phyloP scores from a whole-genome alignment of 2,888 invertebrate species.

The Mythimna impura region DNA sequence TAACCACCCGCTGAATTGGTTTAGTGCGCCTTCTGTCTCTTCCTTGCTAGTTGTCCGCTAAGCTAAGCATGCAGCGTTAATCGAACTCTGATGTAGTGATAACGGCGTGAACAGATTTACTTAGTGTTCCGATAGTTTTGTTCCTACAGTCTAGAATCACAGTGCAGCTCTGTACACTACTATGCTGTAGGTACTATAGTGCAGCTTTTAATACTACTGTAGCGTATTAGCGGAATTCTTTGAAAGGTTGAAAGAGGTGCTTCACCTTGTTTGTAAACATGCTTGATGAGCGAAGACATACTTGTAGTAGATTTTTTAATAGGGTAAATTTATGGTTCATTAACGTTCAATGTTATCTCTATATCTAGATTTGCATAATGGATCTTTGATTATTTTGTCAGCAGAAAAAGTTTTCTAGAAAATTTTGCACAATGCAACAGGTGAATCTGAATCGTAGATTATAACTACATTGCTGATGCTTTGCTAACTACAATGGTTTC shows the following conservation, averaged over 20 bases:
- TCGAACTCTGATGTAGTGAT: conserved; percentile 76
- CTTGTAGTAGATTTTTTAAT: neutral
- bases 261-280: neutral
- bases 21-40: conserved; percentile 36
- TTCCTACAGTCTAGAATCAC: neutral
- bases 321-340: neutral
- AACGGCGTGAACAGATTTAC: conserved; percentile 57
- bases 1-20: no score
- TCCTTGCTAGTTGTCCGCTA: conserved; percentile 4
- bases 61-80: conserved; percentile 67
- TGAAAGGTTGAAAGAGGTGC: conserved; percentile 8
- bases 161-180: neutral
- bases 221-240: neutral
- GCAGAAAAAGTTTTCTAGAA: neutral
- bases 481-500: no score
- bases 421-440: no score
- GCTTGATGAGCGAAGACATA: neutral
- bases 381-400: neutral
- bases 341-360: neutral
- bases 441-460: no score
- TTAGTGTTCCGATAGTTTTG: conserved; percentile 22
- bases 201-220: neutral
- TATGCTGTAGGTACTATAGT: neutral
- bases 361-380: neutral
- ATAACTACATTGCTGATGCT: no score